phyloP scores from a whole-genome alignment of 2,888 invertebrate species.

The Subacronicta megacephala region DNA sequence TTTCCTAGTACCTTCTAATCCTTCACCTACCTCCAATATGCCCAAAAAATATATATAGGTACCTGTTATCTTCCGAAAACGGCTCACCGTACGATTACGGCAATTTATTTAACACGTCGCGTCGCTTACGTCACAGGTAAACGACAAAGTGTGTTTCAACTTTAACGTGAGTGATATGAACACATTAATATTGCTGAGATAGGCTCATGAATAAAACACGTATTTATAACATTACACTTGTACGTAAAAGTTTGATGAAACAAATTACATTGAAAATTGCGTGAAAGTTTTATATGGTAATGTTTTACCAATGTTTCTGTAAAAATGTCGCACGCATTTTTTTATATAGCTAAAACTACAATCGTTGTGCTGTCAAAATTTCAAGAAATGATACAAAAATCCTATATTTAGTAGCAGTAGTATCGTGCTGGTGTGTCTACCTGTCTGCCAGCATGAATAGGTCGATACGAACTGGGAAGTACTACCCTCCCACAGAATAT shows the following conservation, averaged over 20 bases:
- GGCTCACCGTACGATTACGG: slow-evolving; percentile 37
- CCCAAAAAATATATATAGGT: too few species aligned
- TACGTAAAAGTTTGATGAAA: slow-evolving; percentile 43
- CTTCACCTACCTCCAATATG: too few species aligned
- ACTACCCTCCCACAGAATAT: too few species aligned
- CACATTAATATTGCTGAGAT: slow-evolving; percentile 57
- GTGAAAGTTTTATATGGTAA: slow-evolving; percentile 29
- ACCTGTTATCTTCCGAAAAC: slow-evolving; percentile 15
- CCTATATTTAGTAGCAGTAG: too few species aligned
- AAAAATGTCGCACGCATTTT: background rate
- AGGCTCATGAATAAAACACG: slow-evolving; percentile 63
- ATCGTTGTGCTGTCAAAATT: too few species aligned
- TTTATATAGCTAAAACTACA: too few species aligned
- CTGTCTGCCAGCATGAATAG: too few species aligned
- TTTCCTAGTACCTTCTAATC: too few species aligned
- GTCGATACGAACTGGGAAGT: too few species aligned
- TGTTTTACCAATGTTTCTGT: background rate
- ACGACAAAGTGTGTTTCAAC: slow-evolving; percentile 54
- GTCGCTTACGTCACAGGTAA: slow-evolving; percentile 20
- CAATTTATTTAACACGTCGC: slow-evolving; percentile 41
- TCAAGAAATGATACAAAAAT: too few species aligned
- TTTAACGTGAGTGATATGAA: slow-evolving; percentile 58
- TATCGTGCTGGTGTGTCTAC: too few species aligned
- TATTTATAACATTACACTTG: slow-evolving; percentile 57
- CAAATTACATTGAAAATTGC: too few species aligned